These are phyloP conservation scores for Sycophila texana DNA, from an alignment of 2,888 invertebrate species.

Conservation along the genomic window DNA sequence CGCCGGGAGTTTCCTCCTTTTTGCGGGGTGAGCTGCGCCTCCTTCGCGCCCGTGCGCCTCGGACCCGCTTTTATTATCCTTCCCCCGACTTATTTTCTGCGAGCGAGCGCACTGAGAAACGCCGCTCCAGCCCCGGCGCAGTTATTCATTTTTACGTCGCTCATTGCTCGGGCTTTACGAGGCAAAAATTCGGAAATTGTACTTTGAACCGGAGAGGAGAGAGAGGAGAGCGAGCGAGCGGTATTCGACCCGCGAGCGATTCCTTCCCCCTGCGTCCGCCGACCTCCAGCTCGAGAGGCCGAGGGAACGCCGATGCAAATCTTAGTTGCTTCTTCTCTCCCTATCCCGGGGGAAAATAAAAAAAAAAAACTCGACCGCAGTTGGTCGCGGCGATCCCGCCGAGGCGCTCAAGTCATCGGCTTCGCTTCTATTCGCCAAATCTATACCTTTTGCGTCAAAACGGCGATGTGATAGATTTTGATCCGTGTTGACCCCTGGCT, in stretches of 20 bases:
- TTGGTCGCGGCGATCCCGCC: background rate
- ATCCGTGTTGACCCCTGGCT: background rate
- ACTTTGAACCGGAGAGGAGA: slow-evolving; percentile 65
- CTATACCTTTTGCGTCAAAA: background rate
- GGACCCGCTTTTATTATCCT: slow-evolving; percentile 5
- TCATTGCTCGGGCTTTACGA: slow-evolving; percentile 74
- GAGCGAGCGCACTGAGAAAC: background rate
- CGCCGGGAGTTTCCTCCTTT: slow-evolving; percentile 46
- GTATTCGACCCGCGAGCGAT: slow-evolving; percentile 45
- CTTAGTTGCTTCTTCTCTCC: slow-evolving; percentile 20
- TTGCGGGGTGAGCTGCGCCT: slow-evolving; percentile 24
- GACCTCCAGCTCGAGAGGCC: slow-evolving; percentile 1
- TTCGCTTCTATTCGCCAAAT: background rate
- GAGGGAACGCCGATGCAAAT: slow-evolving; percentile 35
- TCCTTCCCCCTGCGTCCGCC: slow-evolving; percentile 28
- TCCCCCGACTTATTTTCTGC: background rate
- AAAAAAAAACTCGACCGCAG: too few relatives aligned
- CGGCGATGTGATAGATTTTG: slow-evolving; percentile 1
- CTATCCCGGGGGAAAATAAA: too few relatives aligned
- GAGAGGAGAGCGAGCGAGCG: slow-evolving; percentile 10
- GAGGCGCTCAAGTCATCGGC: background rate
- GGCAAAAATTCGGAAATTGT: slow-evolving; percentile 75
- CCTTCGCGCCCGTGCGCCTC: slow-evolving; percentile 15
- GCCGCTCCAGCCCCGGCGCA: slow-evolving; percentile 48
- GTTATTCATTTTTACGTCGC: slow-evolving; percentile 75